Evolutionary conservation across 2,888 invertebrate genomes (phyloP).

Genomic region (Cybosia mesomella): DNA sequence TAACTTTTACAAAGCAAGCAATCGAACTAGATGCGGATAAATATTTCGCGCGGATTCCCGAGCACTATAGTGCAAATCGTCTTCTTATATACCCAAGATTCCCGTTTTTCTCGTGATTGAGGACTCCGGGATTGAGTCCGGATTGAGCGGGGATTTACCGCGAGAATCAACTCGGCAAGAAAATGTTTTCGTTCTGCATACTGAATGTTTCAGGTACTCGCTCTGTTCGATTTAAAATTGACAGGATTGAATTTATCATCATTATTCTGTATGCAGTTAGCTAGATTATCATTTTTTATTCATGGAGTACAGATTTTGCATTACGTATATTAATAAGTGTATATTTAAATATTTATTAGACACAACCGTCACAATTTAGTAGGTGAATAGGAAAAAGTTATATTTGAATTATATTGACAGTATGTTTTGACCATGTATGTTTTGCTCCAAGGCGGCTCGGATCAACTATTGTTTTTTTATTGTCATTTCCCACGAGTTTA

Average conservation of each 20-base stretch:
- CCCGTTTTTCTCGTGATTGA: conserved; percentile 64
- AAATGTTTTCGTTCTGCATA: conserved; percentile 59
- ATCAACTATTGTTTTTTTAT: too few species aligned
- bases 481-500: too few species aligned
- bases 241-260: conserved; percentile 62
- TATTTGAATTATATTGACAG: too few species aligned
- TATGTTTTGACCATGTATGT: background rate
- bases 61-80: conserved; percentile 46
- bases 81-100: conserved; percentile 53
- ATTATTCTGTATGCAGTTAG: conserved; percentile 30
- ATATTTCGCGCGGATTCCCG: conserved; percentile 41
- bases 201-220: conserved; percentile 51
- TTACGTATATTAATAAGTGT: background rate
- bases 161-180: conserved; percentile 52
- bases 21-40: conserved; percentile 37
- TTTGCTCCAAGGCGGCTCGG: too few species aligned
- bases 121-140: conserved; percentile 58
- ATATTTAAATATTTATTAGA: too few species aligned
- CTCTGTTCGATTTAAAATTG: conserved; percentile 59
- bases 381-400: too few species aligned
- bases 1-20: conserved; percentile 32
- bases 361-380: too few species aligned
- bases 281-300: background rate
- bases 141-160: conserved; percentile 55
- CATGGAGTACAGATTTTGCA: background rate